Conservation (phyloP, 2,888 invertebrate genomes). For the Gnatocerus cornutus region DNA sequence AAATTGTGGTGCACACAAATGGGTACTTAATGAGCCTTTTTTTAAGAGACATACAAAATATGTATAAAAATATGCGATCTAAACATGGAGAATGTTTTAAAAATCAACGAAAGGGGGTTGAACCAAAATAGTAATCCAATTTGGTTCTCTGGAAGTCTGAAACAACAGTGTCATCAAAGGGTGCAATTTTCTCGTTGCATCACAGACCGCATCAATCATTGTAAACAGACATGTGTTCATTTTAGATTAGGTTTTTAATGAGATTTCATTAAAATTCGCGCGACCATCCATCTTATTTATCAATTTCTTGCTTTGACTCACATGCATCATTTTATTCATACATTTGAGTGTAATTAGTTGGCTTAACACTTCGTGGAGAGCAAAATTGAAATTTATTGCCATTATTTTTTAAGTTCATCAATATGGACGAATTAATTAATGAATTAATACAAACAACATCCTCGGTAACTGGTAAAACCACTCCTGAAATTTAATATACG, state of each 20-base stretch:
- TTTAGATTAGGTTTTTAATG: constrained; percentile 60
- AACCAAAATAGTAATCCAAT: neutral
- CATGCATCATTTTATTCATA: constrained; percentile 16
- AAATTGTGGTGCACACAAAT: too few relatives aligned
- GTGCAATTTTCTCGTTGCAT: constrained; percentile 29
- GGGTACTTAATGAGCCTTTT: too few relatives aligned
- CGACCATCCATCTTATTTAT: constrained; percentile 60
- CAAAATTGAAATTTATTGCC: constrained; percentile 36
- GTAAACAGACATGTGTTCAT: constrained; percentile 33
- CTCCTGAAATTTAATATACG: constrained; percentile 58
- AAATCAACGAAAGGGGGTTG: neutral
- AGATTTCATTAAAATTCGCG: constrained; percentile 61
- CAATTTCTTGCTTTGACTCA: constrained; percentile 52
- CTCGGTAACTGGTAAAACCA: constrained; percentile 55
- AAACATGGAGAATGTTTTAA: too few relatives aligned
- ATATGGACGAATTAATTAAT: constrained; percentile 39
- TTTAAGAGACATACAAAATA: too few relatives aligned
- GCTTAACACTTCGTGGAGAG: constrained; percentile 9
- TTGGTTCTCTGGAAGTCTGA: neutral
- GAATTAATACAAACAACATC: constrained; percentile 39
- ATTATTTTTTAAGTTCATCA: constrained; percentile 27
- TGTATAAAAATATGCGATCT: too few relatives aligned
- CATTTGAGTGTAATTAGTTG: constrained; percentile 21
- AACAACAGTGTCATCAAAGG: constrained; percentile 11
- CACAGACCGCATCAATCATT: constrained; percentile 42